phyloP scores from a whole-genome alignment of 2,888 invertebrate genomes.

The Hymenopus coronatus region DNA sequence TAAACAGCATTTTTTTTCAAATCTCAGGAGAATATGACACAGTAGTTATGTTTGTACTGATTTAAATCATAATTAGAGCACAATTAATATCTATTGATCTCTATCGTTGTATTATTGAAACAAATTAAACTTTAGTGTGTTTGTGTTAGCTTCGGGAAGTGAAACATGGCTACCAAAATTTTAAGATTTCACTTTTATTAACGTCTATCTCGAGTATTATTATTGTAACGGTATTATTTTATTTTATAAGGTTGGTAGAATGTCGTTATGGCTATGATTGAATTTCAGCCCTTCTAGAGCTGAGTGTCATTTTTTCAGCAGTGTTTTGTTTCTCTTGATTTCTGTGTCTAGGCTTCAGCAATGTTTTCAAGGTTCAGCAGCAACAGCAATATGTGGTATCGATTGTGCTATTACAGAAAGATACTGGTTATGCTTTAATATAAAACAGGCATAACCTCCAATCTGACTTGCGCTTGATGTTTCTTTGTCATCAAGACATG shows the following conservation, averaged over 20 bases:
- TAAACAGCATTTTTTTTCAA: too few relatives aligned
- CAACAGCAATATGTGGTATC: neutral
- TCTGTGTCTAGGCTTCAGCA: conserved; percentile 2
- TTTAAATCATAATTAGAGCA: too few relatives aligned
- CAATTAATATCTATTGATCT: too few relatives aligned
- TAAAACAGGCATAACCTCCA: neutral
- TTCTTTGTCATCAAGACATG: neutral
- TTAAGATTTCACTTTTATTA: neutral
- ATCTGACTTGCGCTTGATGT: neutral
- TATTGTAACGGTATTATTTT: neutral
- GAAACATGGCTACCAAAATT: neutral
- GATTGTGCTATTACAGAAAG: neutral
- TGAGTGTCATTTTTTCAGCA: neutral
- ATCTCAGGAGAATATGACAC: too few relatives aligned
- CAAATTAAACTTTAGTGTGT: too few relatives aligned
- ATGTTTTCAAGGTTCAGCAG: conserved; percentile 10
- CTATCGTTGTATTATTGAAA: too few relatives aligned
- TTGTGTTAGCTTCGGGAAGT: too few relatives aligned
- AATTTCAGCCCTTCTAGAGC: neutral
- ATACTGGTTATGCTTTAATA: neutral
- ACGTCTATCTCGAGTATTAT: neutral
- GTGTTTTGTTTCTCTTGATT: neutral
- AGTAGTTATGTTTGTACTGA: too few relatives aligned
- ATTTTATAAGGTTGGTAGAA: neutral
- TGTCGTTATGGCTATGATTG: neutral